Evolutionary conservation across 1,140 invertebrate genomes (phyloP).

Genomic region (Nylanderia fulva): DNA sequence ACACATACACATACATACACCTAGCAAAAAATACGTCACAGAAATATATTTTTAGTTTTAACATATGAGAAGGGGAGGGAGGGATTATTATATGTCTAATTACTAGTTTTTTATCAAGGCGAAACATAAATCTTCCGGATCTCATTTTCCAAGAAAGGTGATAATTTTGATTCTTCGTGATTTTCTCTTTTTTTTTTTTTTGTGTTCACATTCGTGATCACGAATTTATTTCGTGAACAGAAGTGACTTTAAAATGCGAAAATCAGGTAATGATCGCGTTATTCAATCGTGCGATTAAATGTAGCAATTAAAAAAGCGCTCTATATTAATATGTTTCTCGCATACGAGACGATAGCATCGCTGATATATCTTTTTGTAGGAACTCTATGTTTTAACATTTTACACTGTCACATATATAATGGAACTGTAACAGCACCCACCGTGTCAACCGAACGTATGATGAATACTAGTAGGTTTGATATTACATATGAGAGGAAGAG

Average conservation of each 20-base stretch:
- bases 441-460: conserved; percentile 23
- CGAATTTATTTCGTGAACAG: background rate
- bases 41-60: background rate
- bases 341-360: background rate
- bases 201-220: conserved; percentile 19
- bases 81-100: background rate
- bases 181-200: background rate
- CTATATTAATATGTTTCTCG: conserved; percentile 19
- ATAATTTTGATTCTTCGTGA: conserved; percentile 3
- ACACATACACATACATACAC: background rate
- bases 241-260: no score
- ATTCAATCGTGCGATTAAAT: conserved; percentile 11
- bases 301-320: conserved; percentile 10
- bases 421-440: conserved; percentile 13
- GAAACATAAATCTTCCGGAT: conserved; percentile 41
- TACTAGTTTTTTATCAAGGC: conserved; percentile 25
- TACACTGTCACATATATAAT: conserved; percentile 18
- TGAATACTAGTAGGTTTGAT: conserved; percentile 37
- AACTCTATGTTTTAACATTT: conserved; percentile 28
- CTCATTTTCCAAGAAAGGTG: conserved; percentile 27
- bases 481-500: conserved; percentile 25
- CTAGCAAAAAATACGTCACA: background rate
- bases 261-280: background rate
- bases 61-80: background rate
- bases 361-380: background rate